Evolutionary conservation across 2,888 invertebrate genomes (phyloP).

Genomic region (Eilema griseolum): DNA sequence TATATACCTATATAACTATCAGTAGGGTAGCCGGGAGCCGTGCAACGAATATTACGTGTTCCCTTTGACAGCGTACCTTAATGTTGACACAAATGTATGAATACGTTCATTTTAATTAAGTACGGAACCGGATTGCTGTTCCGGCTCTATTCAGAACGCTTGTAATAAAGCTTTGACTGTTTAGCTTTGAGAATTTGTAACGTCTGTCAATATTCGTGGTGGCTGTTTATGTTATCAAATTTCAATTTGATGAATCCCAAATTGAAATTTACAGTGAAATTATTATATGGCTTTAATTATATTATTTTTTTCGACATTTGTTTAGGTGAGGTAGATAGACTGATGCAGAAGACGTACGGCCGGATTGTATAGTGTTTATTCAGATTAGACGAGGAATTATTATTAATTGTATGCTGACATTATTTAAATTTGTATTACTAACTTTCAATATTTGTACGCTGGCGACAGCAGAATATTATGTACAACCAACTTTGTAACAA

Average conservation of each 20-base stretch:
- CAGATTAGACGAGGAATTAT: no score
- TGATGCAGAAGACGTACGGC: no score
- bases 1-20: conserved; percentile 8
- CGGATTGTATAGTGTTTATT: background rate
- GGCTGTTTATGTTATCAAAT: no score
- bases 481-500: no score
- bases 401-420: no score
- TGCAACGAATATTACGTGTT: conserved; percentile 16
- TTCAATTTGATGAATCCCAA: background rate
- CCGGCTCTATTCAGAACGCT: conserved; percentile 10
- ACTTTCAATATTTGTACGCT: no score
- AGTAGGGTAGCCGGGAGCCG: conserved; percentile 5
- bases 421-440: no score
- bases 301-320: background rate
- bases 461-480: no score
- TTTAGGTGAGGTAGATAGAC: background rate
- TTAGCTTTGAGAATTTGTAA: conserved; percentile 10
- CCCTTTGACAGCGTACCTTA: conserved; percentile 9
- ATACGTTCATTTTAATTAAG: conserved; percentile 10
- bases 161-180: conserved; percentile 6
- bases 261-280: background rate
- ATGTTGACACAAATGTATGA: background rate
- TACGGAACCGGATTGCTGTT: background rate
- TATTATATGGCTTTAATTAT: background rate
- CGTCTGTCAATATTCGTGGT: background rate